Conservation (phyloP, 2,113 vertebrate species). For the mouse (Mus musculus) region GRCm39 chr8:51019501-51020000, state of each 20-base stretch:
- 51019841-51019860: not conserved
- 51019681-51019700: not conserved
- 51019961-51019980: not conserved
- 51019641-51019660: not conserved
- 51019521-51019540: constrained; percentile 16
- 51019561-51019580: not conserved
- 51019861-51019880: not conserved
- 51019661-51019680: not conserved
- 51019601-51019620: not conserved
- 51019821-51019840: not conserved
- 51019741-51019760: constrained; percentile 44
- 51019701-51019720: not conserved
- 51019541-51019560: not conserved
- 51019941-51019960: not conserved
- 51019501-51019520: not conserved
- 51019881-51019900: not conserved
- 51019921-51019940: not conserved
- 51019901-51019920: not conserved
- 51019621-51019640: constrained; percentile 27
- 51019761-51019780: not conserved
- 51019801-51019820: not conserved
- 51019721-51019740: not conserved
- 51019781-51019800: not conserved
- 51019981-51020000: not conserved
- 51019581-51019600: not conserved